Percentiles rank a stretch among this genome's conserved stretches.
These are phyloP conservation scores for Ictalurus punctatus DNA, from an alignment of 2,113 vertebrate species.

Conservation along the genomic window DNA sequence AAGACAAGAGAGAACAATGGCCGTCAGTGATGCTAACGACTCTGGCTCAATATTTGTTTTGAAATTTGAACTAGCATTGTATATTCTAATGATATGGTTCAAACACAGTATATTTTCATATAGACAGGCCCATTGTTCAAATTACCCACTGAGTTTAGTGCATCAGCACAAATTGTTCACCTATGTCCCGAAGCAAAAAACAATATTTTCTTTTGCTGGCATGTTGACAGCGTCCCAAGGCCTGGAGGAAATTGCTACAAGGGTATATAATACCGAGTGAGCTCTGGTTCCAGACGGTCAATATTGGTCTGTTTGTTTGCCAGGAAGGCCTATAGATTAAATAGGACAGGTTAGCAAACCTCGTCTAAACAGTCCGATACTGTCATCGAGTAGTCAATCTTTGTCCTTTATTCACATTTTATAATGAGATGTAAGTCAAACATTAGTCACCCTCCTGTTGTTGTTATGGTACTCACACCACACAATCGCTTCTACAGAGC, in stretches of 20 bases:
- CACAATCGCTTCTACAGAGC: constrained; percentile 52
- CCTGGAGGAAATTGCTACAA: constrained; percentile 54
- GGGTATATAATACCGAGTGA: constrained; percentile 48
- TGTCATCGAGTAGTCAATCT: constrained; percentile 61
- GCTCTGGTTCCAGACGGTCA: constrained; percentile 68
- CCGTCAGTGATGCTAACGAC: background rate
- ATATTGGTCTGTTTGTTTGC: constrained; percentile 73
- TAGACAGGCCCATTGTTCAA: constrained; percentile 31
- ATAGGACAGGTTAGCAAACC: constrained; percentile 66
- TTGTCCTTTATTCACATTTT: constrained; percentile 59
- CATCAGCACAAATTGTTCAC: constrained; percentile 44
- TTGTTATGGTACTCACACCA: constrained; percentile 61
- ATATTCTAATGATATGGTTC: background rate
- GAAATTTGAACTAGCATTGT: constrained; percentile 3
- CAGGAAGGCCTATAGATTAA: constrained; percentile 71
- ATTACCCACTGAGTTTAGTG: constrained; percentile 24
- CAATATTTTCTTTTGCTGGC: constrained; percentile 47
- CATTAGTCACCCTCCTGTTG: constrained; percentile 61
- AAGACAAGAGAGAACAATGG: constrained; percentile 20
- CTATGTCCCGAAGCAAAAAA: constrained; percentile 29
- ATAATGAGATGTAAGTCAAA: constrained; percentile 65
- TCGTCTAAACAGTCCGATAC: constrained; percentile 71
- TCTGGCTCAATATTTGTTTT: constrained; percentile 1
- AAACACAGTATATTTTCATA: constrained; percentile 1
- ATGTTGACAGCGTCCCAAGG: constrained; percentile 50